Conservation (phyloP, 2,888 invertebrate species). For the Bruchidius siliquastri region DNA sequence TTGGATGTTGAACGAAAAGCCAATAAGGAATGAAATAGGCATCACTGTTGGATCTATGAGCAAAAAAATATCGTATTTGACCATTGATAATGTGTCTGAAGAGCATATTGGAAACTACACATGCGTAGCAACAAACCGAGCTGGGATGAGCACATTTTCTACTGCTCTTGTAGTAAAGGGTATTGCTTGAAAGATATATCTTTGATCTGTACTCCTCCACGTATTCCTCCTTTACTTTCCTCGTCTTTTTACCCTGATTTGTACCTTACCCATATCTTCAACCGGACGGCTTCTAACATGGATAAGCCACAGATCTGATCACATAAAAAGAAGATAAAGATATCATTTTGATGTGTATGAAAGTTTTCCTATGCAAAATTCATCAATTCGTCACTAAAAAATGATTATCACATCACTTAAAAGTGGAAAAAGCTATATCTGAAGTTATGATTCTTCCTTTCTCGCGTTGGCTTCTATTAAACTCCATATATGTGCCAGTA, state of each 20-base stretch:
- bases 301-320: no score
- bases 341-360: no score
- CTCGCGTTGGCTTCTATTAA: no score
- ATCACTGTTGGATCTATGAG: conserved; percentile 57
- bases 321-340: no score
- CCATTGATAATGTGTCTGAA: conserved; percentile 53
- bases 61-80: conserved; percentile 61
- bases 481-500: no score
- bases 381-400: no score
- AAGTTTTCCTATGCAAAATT: no score
- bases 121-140: conserved; percentile 53
- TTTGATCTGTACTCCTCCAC: no score
- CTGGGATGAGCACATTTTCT: conserved; percentile 50
- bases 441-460: no score
- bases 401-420: no score
- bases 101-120: conserved; percentile 56
- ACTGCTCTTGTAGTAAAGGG: conserved; percentile 54
- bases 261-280: background rate
- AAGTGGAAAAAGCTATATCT: no score
- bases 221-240: background rate
- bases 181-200: conserved; percentile 27
- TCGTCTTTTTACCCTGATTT: background rate
- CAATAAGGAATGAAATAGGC: conserved; percentile 51
- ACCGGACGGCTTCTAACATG: no score
- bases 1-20: conserved; percentile 67